Conservation (phyloP, 2,797 vertebrate genomes). For the Rhinichthys osculus region DNA sequence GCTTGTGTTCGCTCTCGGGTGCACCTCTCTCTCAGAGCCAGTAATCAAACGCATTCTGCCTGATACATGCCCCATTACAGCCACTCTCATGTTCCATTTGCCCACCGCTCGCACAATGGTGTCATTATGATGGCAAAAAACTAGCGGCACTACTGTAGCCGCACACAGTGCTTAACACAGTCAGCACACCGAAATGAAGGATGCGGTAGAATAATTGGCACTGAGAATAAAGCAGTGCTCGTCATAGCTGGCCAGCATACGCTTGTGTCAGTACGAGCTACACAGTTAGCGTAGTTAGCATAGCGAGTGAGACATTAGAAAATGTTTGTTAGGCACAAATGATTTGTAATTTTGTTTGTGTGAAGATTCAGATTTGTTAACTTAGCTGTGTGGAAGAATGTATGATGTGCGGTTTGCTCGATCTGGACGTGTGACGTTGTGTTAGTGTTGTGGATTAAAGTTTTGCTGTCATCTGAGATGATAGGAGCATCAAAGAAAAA, state of each 20-base stretch:
- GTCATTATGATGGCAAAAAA: constrained; percentile 72
- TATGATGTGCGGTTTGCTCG: neutral
- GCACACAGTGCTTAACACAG: constrained; percentile 43
- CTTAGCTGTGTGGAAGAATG: neutral
- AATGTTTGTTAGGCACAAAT: constrained; percentile 1
- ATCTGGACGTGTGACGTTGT: neutral
- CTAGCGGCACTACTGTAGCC: constrained; percentile 29
- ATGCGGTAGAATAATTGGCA: constrained; percentile 5
- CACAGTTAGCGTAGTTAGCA: neutral
- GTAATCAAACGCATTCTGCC: constrained; percentile 82
- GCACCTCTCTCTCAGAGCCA: constrained; percentile 74
- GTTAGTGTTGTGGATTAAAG: neutral
- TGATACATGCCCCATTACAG: constrained; percentile 82
- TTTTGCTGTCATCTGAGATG: neutral
- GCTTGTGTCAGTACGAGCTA: neutral
- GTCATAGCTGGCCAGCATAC: constrained; percentile 1
- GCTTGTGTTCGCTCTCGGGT: neutral
- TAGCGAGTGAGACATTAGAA: neutral
- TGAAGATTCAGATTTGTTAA: constrained; percentile 3
- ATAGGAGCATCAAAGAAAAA: neutral
- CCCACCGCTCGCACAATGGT: constrained; percentile 77
- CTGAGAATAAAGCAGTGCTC: constrained; percentile 21
- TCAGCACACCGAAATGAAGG: constrained; percentile 24
- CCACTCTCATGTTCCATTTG: constrained; percentile 80
- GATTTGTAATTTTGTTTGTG: neutral